These are phyloP conservation scores for Phaethon lepturus DNA, from an alignment of 2,113 vertebrate genomes.

Conservation along the genomic window DNA sequence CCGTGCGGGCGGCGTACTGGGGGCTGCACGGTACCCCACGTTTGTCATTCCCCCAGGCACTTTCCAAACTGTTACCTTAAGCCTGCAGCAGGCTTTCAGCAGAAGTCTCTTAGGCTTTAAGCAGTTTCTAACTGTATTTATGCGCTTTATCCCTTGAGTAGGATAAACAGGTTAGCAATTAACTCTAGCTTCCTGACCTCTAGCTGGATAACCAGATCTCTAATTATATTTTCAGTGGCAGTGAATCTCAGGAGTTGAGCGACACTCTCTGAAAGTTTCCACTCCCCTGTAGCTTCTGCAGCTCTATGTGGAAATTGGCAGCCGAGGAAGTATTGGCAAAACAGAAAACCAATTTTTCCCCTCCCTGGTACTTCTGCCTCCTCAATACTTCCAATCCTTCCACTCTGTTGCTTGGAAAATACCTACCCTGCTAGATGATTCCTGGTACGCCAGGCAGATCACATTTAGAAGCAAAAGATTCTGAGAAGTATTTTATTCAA, in stretches of 20 bases:
- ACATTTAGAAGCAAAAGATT: not conserved
- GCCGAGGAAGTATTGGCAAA: not conserved
- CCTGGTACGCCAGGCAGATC: not conserved
- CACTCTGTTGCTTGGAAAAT: not conserved
- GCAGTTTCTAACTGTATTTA: slow-evolving; percentile 65
- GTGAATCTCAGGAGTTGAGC: slow-evolving; percentile 51
- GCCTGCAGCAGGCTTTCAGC: slow-evolving; percentile 42
- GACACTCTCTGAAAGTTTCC: slow-evolving; percentile 36
- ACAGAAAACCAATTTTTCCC: not conserved
- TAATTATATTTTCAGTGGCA: slow-evolving; percentile 70
- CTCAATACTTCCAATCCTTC: not conserved
- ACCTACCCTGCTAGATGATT: not conserved
- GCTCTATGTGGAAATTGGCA: not conserved
- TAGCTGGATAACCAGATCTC: slow-evolving; percentile 70
- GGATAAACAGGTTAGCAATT: slow-evolving; percentile 76
- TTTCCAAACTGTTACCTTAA: not conserved
- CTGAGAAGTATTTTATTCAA: not conserved
- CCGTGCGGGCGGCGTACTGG: accelerated
- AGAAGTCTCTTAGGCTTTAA: slow-evolving; percentile 52
- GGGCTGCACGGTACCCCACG: accelerated
- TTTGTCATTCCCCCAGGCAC: not conserved
- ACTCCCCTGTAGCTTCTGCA: not conserved
- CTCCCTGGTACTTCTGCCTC: not conserved
- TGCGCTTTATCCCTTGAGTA: slow-evolving; percentile 64
- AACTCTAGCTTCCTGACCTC: slow-evolving; percentile 68